These are phyloP conservation scores for Oxygymnocypris stewartii DNA, from an alignment of 2,113 vertebrate species.

Conservation along the genomic window DNA sequence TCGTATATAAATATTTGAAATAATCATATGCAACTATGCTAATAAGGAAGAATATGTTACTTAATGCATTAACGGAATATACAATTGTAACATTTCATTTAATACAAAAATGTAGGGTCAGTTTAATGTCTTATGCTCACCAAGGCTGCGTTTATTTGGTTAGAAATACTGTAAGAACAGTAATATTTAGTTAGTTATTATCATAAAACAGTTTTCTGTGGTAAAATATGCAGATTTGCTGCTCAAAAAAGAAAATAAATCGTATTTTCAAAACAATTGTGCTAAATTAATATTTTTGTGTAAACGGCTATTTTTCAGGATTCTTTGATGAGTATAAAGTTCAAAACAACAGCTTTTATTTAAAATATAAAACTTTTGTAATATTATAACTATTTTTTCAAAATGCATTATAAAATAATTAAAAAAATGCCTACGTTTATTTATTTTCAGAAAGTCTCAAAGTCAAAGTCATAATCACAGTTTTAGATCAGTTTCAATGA, in stretches of 20 bases:
- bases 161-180: neutral
- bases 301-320: neutral
- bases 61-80: neutral
- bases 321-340: neutral
- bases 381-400: neutral
- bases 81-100: no score
- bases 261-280: neutral
- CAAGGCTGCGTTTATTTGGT: neutral
- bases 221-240: neutral
- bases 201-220: no score
- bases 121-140: neutral
- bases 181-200: no score
- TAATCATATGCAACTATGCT: neutral
- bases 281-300: neutral
- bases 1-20: neutral
- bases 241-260: neutral
- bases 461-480: no score
- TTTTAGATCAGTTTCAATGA: no score
- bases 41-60: neutral
- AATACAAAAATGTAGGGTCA: no score
- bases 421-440: no score
- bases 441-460: no score
- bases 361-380: no score
- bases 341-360: no score
- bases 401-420: no score